Evolutionary conservation across 2,888 invertebrate species (phyloP), one percentile per base, ranked within the genome.

Genomic region (Scelioninae gen. 2): DNA sequence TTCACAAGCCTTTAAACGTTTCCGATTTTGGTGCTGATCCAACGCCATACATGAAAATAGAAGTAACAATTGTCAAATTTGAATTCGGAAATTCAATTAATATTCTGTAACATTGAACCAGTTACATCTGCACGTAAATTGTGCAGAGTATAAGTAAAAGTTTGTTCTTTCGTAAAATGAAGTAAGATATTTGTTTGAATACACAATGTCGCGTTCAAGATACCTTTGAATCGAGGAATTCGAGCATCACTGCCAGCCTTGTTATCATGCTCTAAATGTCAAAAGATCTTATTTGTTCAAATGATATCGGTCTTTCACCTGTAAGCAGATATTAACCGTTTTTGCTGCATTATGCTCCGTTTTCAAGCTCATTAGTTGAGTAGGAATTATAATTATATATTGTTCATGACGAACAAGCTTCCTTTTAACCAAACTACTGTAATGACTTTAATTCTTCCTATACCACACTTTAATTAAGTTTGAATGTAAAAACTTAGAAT

Each of bases 341-440:
- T 76, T 76, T 35, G 45, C 37, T 52, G 53, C 16, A 58, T 25
- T 58, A 48, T 33, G 60, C 13, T 35, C 45, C 46, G 60, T 70
- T 57, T 61, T 61, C 45, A 48, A 67, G 65, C 70, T 74, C 57
- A 70, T 70, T 70, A 70, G 46, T 61, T 50, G 53, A 61, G 60
- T 41, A 48, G 37, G 73, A 61, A 68, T 68, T 63, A 73, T 64
- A 65, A 74, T n/a, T n/a, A n/a, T n/a, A n/a, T n/a, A n/a, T n/a
- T n/a, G 67, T 74, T 57, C 70, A 74, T 67, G 65, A 70, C 52
- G 48, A 70, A 19, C 35, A 31, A 39, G 70, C 37, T 57, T 50
- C 48, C 45, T 70, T 70, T 67, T 43, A 28, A 41, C 35, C 65
- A 55, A 41, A 60, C 41, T 45, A 58, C 50, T 45, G 52, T 65